Base-by-base conservation (phyloP, 2,888 invertebrate species). In the Catocala sponsa region DNA sequence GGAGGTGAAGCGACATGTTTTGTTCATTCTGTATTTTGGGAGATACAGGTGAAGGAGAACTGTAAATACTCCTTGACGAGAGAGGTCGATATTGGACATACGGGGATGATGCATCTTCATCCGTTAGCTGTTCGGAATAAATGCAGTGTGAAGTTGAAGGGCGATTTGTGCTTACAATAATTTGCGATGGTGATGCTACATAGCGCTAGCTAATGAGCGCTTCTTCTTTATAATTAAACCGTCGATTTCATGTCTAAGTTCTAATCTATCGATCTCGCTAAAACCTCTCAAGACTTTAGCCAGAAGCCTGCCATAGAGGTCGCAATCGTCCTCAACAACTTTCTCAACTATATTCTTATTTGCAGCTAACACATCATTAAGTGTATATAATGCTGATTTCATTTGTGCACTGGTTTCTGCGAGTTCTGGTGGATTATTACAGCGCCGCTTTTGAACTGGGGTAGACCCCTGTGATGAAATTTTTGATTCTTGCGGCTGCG, bases 291-390 rank as follows among this genome's bases (percentile, higher is more conserved):
- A 10, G 11, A 9, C 32, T 49, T 55, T 54, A 15, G 54, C 54
- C 32, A 54, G 54, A 25, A 54, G 54, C 32, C 33, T 54, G n/a
- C 54, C 54, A 46, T 54, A 46, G 25, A 54, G 54, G 33, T 54
- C 54, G 13, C 54, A 54, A 54, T 54, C 54, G 46, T 54, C 54
- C 33, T 54, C 54, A 32, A 11, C 42, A n/a, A 38, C 43, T 53
- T 53, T 43, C 44, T 10, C 12, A 12, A 12, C 44, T 11, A 5
- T 44, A 11, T 5, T 44, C 6, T 15, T 15, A 2, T 15, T 15
- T 15, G 15, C 15, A 15, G 15, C 15, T 15, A 15, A 15, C 15
- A 15, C 15, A 15, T 15, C 15, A 15, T 15, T 15, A 15, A 15
- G 15, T 15, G 15, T 15, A 15, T 0, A 15, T 15, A 15, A 2